Base-by-base conservation (phyloP, 2,888 invertebrate species). In the Ichneumon xanthorius region DNA sequence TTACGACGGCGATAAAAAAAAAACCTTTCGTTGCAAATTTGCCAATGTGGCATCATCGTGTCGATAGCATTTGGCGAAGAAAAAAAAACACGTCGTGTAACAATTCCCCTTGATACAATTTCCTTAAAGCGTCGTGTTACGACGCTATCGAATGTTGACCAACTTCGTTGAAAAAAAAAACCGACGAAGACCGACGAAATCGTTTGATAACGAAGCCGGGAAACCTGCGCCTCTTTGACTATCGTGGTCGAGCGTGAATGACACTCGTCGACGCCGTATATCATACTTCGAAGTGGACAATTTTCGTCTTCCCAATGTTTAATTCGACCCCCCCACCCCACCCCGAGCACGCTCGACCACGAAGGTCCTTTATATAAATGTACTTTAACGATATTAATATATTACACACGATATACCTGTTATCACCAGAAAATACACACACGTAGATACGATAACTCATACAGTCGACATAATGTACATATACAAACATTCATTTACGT, bases 381-480 rank as follows among this genome's bases (percentile, higher is more conserved):
- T 81, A 81, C 67, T 77, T 40, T 67, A 77, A 40, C 73, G 40
- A 68, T 73, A 75, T 71, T 1, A 86, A 82, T 81, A 86, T 88
- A 86, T 76, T 63, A 88, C 87, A 88, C 87, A 87, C 88, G 88
- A 87, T 85, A 93, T 91, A 91, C 90, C 92, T 85, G 87, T 88
- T 85, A 84, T 85, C 78, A 87, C 87, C 87, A 87, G 91, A 91
- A 91, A 92, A 92, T 92, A 93, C 93, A 93, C 92, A 93, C 93
- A 93, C 93, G 93, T 93, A 91, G 91, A 91, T 92, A 92, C 92
- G 92, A 89, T 88, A 88, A 86, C 87, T 86, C 88, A 88, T 90
- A 90, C 90, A 92, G 88, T 90, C 90, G 89, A 93, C 92, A 92
- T 93, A 91, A 93, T 93, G 92, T 93, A 93, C 92, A 93, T 93